Base-by-base conservation (phyloP, 1,140 invertebrate genomes). In the Thrips palmi region DNA sequence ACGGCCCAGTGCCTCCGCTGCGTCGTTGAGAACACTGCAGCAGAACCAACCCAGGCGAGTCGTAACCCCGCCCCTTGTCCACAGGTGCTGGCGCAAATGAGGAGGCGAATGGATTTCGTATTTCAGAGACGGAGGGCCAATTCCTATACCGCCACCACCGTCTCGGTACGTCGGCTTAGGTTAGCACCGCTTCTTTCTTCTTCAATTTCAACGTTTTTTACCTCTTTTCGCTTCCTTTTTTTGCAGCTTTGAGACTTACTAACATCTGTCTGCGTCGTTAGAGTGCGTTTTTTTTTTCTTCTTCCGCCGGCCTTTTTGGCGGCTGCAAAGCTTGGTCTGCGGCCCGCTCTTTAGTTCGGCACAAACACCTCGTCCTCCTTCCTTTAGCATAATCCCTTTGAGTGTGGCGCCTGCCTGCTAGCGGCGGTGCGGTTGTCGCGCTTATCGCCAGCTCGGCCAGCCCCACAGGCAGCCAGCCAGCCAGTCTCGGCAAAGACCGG, bases 101-200 rank as follows among this genome's bases (percentile, higher is more conserved):
- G 78, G 46, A 64, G 80, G 37, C 74, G 71, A 54, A 83, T 77
- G 77, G 65, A 75, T 44, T 71, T 68, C 35, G 63, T 71, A 17
- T 72, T 67, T 45, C 73, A 79, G 48, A 61, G 79, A 24, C 74
- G 75, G 31, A 63, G 80, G 36, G 74, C 77, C 35, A 83, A 81
- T 56, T 82, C 77, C 41, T 79, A 77, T 51, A 82, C 78, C 36
- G 77, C 77, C 23, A 83, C 80, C 33, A 81, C 79, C 46, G 77
- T 83, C 51, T 82, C 78, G 67, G 78, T 83, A 70, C 71, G 72
- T 67, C 57, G 56, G 42, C 40, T 47, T 45, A 35, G 23, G 8
- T 12, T 28, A 12, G 25, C 4, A 33, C 21, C 17, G 37, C 19
- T 25, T 27, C n/a, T 15, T 28, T 37, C 24, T 10, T 19, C 28